phyloP scores from a whole-genome alignment of 2,797 vertebrate species.

The Urocyon cinereoargenteus region DNA sequence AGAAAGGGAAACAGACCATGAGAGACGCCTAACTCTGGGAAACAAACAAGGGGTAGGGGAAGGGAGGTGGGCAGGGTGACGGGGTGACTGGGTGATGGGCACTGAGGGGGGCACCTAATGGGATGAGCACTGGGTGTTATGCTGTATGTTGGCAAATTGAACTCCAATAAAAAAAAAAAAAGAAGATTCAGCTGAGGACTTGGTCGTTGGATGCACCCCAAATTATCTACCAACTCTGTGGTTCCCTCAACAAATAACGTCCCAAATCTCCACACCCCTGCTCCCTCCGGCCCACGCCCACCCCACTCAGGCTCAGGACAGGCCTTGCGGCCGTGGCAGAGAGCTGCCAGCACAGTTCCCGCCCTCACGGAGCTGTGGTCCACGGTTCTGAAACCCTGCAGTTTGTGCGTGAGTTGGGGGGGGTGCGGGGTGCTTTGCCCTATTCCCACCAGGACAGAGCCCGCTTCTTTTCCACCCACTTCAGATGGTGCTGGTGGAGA shows the following conservation, averaged over 20 bases:
- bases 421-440: background rate
- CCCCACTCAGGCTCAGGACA: no score
- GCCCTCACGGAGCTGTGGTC: accelerated
- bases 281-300: accelerated
- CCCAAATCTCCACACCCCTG: background rate
- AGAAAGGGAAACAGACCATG: no score
- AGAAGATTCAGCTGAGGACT: background rate
- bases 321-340: background rate
- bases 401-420: background rate
- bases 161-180: no score
- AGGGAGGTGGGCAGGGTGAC: no score
- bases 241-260: background rate
- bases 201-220: background rate
- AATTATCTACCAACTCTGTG: background rate
- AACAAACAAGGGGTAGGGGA: no score
- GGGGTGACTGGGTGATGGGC: no score
- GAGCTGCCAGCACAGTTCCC: background rate
- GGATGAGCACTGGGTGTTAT: no score
- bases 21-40: no score
- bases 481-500: background rate
- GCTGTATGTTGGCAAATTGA: no score
- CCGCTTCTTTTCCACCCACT: background rate
- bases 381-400: background rate
- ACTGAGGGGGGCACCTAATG: no score
- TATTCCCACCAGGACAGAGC: background rate